Evolutionary conservation across 2,797 vertebrate species (phyloP).

Genomic region (Paedocypris micromegethes): DNA sequence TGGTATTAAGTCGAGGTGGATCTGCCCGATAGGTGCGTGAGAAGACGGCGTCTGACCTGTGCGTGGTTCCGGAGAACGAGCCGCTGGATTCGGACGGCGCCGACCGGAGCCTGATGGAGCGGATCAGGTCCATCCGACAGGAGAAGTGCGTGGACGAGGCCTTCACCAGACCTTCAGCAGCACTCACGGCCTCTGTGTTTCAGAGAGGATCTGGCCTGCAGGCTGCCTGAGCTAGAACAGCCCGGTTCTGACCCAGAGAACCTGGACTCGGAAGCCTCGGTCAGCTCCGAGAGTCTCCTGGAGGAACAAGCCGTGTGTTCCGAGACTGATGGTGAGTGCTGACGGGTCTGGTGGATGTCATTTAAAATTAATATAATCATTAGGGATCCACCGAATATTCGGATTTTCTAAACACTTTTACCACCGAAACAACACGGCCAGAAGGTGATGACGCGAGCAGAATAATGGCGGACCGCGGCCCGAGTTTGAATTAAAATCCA

Average conservation of each 20-base stretch:
- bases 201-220: constrained; percentile 91
- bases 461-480: no score
- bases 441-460: no score
- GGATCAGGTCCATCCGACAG: constrained; percentile 92
- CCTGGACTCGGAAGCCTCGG: constrained; percentile 86
- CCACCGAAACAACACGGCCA: no score
- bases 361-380: no score
- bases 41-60: constrained; percentile 65
- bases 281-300: constrained; percentile 92
- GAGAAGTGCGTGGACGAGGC: constrained; percentile 77
- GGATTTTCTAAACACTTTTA: no score
- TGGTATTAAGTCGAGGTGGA: no score
- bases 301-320: constrained; percentile 74
- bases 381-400: no score
- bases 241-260: constrained; percentile 94
- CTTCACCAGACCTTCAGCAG: background rate
- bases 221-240: constrained; percentile 91
- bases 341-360: no score
- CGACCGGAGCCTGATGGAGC: constrained; percentile 82
- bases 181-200: background rate
- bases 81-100: constrained; percentile 75
- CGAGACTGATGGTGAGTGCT: constrained; percentile 83
- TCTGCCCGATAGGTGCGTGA: constrained; percentile 50
- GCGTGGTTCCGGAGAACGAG: constrained; percentile 74
- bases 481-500: no score